Percentiles rank a stretch among this genome's conserved stretches.
Evolutionary conservation across 2,888 invertebrate genomes (phyloP).

Genomic region (Stenodema calcarata): DNA sequence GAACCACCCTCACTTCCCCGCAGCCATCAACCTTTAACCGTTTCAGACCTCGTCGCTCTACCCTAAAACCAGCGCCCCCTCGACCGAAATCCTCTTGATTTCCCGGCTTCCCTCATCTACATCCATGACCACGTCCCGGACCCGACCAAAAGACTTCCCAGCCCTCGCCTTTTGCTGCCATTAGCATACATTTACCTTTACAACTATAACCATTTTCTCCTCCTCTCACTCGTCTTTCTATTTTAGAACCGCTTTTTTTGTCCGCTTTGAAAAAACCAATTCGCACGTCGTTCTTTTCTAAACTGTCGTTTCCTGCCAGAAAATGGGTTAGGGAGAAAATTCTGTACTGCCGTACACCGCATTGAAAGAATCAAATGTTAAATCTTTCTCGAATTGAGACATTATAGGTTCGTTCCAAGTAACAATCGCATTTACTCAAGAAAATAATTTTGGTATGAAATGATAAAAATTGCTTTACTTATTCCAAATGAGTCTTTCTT

Average conservation of each 20-base stretch:
- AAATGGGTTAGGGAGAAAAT: not conserved
- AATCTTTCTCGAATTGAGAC: too few relatives aligned
- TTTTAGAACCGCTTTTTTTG: not conserved
- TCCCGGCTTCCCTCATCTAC: conserved; percentile 21
- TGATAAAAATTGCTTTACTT: too few relatives aligned
- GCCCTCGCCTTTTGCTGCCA: not conserved
- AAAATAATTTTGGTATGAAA: too few relatives aligned
- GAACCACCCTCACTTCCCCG: not conserved
- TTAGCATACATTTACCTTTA: conserved; percentile 31
- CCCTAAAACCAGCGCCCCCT: not conserved
- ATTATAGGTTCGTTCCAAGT: too few relatives aligned
- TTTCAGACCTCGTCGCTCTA: not conserved
- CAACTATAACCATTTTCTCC: not conserved
- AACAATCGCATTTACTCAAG: too few relatives aligned
- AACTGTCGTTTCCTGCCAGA: not conserved
- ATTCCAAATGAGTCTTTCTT: too few relatives aligned
- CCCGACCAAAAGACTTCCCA: not conserved
- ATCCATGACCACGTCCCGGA: conserved; percentile 23
- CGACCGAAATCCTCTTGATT: not conserved
- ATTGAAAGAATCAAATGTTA: too few relatives aligned
- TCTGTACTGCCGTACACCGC: too few relatives aligned
- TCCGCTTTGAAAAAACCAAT: not conserved
- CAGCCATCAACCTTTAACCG: not conserved
- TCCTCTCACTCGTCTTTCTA: not conserved
- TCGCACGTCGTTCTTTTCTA: not conserved